Evolutionary conservation across 2,888 invertebrate species (phyloP).

Genomic region (Sarcophaga carnaria): DNA sequence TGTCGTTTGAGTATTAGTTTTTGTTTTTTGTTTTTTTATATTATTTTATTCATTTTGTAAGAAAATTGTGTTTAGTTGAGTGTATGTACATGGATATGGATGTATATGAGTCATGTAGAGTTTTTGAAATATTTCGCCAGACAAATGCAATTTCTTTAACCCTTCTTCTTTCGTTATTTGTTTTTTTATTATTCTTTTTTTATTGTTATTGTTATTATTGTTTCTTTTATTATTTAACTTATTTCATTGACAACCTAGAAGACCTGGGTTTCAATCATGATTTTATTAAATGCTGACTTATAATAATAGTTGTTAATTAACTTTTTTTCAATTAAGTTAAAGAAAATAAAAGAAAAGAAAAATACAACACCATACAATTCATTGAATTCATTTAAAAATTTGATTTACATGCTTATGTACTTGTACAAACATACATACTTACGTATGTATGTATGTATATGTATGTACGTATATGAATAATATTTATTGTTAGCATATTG

Average conservation of each 20-base stretch:
- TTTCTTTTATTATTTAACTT: not conserved
- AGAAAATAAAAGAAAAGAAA: constrained; percentile 5
- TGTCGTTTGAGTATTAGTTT: constrained; percentile 29
- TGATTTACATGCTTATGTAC: not conserved
- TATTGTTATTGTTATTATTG: not conserved
- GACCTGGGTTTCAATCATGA: constrained; percentile 30
- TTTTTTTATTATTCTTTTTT: not conserved
- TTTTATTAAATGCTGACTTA: constrained; percentile 23
- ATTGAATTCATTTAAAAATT: constrained; percentile 41
- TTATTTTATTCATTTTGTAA: constrained; percentile 47
- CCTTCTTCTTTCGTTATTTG: constrained; percentile 23
- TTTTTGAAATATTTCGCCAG: constrained; percentile 47
- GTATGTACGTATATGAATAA: constrained; percentile 13
- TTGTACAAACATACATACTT: too few relatives aligned
- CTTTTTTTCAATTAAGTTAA: constrained; percentile 56
- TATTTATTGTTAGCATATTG: constrained; percentile 39
- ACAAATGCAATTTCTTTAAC: constrained; percentile 51
- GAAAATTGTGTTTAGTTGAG: constrained; percentile 50
- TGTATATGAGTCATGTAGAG: constrained; percentile 51
- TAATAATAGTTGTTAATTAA: constrained; percentile 54
- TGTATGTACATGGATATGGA: constrained; percentile 12
- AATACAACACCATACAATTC: constrained; percentile 40
- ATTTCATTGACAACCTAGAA: constrained; percentile 45
- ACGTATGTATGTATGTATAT: not conserved
- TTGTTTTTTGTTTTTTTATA: constrained; percentile 24